Base-by-base conservation (phyloP, 2,888 invertebrate species). In the Punctoribates punctum region DNA sequence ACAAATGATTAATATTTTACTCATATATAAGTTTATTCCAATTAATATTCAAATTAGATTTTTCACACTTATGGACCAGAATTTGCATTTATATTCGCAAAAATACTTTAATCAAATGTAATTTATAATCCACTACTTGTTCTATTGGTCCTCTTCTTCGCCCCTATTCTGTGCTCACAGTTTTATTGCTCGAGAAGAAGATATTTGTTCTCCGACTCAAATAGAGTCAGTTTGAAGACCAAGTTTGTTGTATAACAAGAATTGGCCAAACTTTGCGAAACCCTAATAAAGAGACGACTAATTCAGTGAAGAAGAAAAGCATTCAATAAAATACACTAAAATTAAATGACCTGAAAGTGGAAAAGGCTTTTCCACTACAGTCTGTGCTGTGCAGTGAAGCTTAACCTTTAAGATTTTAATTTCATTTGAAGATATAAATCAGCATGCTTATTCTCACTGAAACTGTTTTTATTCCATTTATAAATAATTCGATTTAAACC, bases 11-110 rank as follows among this genome's bases (percentile, higher is more conserved):
- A 65, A 65, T 65, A 65, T 65, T 17, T 29, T 17, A 65, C 17
- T 65, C 65, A 65, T 17, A 29, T 65, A 65, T 65, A 65, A 38
- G 29, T 29, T 57, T 20, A 57, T 20, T 65, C 20, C 65, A 65
- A 65, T 65, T 65, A 65, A 65, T 65, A 65, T 65, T 65, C 65
- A 65, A 65, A 65, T 65, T 65, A 65, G 65, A 65, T 65, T 65
- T 65, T 38, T 17, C 34, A 34, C 65, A 34, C 9, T n/a, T 27
- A 65, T 2, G 20, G 48, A 57, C 57, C 65, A 34, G 15, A 62
- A 65, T 65, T 65, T 65, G 65, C 65, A 65, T 65, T 62, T 25
- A 62, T 62, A 20, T 51, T 51, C 20, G 51, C 62, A 51, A 23
- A 62, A 62, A 25, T 20, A 20, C 29, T 23, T 62, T 62, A 62